phyloP scores from a whole-genome alignment of 2,888 invertebrate species.

The Pachycephus smyrnensis region DNA sequence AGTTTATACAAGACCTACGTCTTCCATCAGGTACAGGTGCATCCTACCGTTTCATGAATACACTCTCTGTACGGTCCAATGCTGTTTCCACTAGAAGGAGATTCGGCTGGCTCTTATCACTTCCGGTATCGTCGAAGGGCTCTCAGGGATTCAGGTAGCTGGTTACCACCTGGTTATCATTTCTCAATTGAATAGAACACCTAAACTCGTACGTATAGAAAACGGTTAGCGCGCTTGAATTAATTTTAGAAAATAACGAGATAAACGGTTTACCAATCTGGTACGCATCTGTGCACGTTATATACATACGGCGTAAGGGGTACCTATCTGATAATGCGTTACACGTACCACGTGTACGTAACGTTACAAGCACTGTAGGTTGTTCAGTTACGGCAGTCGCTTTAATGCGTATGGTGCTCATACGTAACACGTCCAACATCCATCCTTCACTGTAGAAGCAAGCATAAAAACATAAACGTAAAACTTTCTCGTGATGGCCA shows the following conservation, averaged over 20 bases:
- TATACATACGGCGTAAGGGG: not conserved
- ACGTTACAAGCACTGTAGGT: no score
- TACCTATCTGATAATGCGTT: not conserved
- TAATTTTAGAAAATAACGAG: not conserved
- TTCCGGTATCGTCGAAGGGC: not conserved
- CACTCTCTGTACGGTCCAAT: not conserved
- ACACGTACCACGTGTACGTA: no score
- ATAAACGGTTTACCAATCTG: not conserved
- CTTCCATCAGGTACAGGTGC: not conserved
- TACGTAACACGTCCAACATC: not conserved
- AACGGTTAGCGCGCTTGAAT: not conserved
- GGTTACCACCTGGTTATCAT: not conserved
- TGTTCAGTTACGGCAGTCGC: no score
- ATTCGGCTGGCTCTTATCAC: not conserved
- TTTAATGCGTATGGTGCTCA: no score
- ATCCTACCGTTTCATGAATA: not conserved
- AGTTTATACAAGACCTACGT: not conserved
- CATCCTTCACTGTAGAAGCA: not conserved
- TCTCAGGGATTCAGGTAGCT: not conserved
- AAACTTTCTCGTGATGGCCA: no score
- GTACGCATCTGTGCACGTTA: not conserved
- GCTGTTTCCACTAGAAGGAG: not conserved
- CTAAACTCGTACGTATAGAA: not conserved
- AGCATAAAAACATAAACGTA: no score
- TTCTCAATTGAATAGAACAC: not conserved